Percentiles rank a stretch among this genome's conserved stretches.
Evolutionary conservation across 2,113 vertebrate genomes (phyloP).

Genomic region (Genyomyrus donnyi): DNA sequence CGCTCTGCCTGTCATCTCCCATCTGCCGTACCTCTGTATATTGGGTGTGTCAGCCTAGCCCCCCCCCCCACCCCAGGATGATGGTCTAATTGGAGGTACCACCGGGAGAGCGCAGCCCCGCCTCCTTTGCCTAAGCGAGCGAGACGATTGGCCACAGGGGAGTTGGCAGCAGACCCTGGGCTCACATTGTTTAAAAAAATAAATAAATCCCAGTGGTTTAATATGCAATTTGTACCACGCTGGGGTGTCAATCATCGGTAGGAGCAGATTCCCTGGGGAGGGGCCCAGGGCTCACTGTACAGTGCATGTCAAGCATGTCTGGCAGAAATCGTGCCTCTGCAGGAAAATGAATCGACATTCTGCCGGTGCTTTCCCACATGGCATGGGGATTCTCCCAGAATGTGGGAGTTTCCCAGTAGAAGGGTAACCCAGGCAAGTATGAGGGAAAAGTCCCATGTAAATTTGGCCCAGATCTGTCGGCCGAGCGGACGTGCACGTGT

Average conservation of each 20-base stretch:
- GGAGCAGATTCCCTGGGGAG: background rate
- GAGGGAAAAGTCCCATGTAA: background rate
- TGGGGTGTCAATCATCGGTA: slow-evolving; percentile 12
- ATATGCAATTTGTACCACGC: slow-evolving; percentile 37
- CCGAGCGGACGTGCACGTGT: background rate
- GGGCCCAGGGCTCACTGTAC: background rate
- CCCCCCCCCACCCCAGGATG: slow-evolving; percentile 27
- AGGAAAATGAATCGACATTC: background rate
- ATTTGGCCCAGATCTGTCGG: background rate
- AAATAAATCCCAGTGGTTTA: slow-evolving; percentile 48
- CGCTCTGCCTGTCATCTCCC: slow-evolving; percentile 61
- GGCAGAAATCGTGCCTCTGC: background rate
- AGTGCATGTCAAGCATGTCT: background rate
- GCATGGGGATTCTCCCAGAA: background rate
- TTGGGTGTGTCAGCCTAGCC: slow-evolving; percentile 53
- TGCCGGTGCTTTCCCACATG: background rate
- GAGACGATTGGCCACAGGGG: slow-evolving; percentile 61
- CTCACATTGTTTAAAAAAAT: slow-evolving; percentile 24
- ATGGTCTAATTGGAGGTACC: slow-evolving; percentile 50
- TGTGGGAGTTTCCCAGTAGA: background rate
- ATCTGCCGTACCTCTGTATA: slow-evolving; percentile 50
- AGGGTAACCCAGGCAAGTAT: too few species aligned
- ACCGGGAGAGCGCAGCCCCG: slow-evolving; percentile 44
- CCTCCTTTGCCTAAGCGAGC: slow-evolving; percentile 48
- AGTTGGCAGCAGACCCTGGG: slow-evolving; percentile 49